Evolutionary conservation across 2,888 invertebrate genomes (phyloP).

Genomic region (Tanypteryx hageni): DNA sequence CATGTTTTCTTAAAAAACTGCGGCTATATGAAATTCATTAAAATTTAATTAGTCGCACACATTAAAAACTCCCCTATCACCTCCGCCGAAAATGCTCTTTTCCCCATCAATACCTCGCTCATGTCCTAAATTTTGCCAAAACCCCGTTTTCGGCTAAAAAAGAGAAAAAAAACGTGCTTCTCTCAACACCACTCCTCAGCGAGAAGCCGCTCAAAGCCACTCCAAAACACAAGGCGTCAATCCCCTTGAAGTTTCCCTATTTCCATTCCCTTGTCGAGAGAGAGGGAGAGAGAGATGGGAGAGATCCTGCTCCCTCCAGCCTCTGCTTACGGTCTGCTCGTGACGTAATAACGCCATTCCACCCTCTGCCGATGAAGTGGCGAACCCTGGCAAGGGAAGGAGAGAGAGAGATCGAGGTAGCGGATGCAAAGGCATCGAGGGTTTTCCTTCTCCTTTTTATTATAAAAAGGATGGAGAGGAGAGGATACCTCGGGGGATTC

Average conservation of each 20-base stretch:
- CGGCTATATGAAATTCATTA: too few species aligned
- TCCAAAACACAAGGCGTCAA: constrained; percentile 2
- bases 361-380: constrained; percentile 47
- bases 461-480: not conserved
- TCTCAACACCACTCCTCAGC: not conserved
- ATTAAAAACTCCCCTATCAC: too few species aligned
- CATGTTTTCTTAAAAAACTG: too few species aligned
- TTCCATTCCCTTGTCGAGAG: not conserved
- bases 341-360: constrained; percentile 12
- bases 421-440: not conserved
- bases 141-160: too few species aligned
- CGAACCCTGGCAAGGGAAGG: not conserved
- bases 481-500: constrained; percentile 26
- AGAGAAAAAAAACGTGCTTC: too few species aligned
- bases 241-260: not conserved
- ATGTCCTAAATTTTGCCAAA: too few species aligned
- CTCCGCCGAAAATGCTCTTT: too few species aligned
- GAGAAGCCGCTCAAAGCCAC: not conserved
- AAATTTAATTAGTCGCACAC: too few species aligned
- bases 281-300: not conserved
- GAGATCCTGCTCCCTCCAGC: not conserved
- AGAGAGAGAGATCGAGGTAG: not conserved
- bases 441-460: not conserved
- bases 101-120: too few species aligned
- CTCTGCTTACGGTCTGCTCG: constrained; percentile 34